Conservation (phyloP, 2,113 vertebrate species). For the Vireo altiloquus region DNA sequence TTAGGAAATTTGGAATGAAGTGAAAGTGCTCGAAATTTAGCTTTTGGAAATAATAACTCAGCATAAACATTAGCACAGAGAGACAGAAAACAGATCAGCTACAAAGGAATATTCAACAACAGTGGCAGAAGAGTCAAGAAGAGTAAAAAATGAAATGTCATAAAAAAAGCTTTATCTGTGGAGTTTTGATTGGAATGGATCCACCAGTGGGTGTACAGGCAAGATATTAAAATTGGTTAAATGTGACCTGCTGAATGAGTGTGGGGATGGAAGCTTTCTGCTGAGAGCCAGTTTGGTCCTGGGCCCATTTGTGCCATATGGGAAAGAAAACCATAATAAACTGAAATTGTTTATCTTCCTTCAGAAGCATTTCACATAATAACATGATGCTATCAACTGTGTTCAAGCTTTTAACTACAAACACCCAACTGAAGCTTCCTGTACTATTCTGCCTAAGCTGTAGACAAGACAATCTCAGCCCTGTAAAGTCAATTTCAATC, state of each 20-base stretch:
- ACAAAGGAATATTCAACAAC: background rate
- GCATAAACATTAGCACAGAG: background rate
- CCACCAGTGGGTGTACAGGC: background rate
- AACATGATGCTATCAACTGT: background rate
- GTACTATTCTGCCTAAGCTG: background rate
- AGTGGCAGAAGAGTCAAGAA: background rate
- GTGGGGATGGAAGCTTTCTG: background rate
- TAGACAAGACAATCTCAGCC: background rate
- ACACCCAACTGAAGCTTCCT: background rate
- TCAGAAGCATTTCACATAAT: background rate
- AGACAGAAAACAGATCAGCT: background rate
- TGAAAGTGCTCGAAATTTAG: background rate
- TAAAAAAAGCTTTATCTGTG: background rate
- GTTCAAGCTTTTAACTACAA: background rate
- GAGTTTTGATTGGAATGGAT: background rate
- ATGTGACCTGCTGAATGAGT: background rate
- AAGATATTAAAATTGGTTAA: background rate
- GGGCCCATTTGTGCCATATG: background rate
- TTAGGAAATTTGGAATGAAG: background rate
- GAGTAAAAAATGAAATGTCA: background rate
- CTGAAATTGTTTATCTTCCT: conserved; percentile 8
- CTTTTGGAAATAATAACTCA: conserved; percentile 6
- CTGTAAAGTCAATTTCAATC: background rate
- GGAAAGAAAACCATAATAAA: conserved; percentile 1
- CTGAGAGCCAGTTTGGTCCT: conserved; percentile 7